phyloP scores from a whole-genome alignment of 2,888 invertebrate genomes.

The Herminia tarsipennalis region DNA sequence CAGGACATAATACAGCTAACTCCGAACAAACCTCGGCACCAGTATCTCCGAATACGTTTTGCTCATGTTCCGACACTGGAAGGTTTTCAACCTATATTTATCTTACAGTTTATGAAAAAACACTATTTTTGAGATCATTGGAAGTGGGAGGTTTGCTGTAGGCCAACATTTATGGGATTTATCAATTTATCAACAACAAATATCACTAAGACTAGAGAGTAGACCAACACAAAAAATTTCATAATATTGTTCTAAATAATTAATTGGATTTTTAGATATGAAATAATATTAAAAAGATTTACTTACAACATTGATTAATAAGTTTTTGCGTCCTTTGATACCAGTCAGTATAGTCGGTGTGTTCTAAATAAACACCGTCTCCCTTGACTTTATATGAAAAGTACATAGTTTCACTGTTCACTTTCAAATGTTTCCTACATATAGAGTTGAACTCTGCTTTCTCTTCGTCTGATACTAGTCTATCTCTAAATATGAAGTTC shows the following conservation, averaged over 20 bases:
- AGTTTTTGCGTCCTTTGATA: conserved; percentile 86
- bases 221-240: no score
- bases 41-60: conserved; percentile 67
- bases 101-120: no score
- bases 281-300: background rate
- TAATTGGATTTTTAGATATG: no score
- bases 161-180: no score
- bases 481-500: conserved; percentile 90
- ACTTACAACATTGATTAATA: conserved; percentile 88
- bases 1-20: conserved; percentile 62
- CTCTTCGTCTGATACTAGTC: conserved; percentile 88
- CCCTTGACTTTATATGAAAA: conserved; percentile 60
- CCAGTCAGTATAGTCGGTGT: conserved; percentile 86
- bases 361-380: conserved; percentile 73
- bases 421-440: conserved; percentile 76
- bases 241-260: no score
- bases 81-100: conserved; percentile 4
- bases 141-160: no score
- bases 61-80: conserved; percentile 71
- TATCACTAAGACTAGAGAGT: no score
- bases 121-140: no score
- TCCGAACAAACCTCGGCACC: conserved; percentile 72
- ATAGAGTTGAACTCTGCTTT: conserved; percentile 88
- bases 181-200: no score
- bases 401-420: conserved; percentile 54